Evolutionary conservation across 2,888 invertebrate species (phyloP), one percentile per base, ranked within the genome.

Genomic region (Drosophila testacea): DNA sequence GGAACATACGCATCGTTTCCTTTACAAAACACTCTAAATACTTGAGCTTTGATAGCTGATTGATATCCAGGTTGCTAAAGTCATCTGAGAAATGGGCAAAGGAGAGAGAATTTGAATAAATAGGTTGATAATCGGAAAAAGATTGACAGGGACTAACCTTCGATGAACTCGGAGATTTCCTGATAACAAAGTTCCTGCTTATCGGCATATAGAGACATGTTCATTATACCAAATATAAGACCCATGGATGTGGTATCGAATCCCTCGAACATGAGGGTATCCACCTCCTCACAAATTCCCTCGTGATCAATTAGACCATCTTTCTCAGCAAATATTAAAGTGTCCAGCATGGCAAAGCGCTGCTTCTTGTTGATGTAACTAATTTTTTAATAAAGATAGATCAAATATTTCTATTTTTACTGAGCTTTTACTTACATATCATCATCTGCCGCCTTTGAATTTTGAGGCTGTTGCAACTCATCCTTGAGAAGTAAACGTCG

Each of bases 221-320:
- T 90, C 91, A 91, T 88, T 0, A 91, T 68, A 0, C 71, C 77
- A 61, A 90, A 91, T 36, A 81, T 90, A 0, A 91, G 71, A 4
- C 83, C 82, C 54, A 89, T 89, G 0, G 91, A 91, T 10, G 90
- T 91, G 4, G 90, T 90, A 36, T 89, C 89, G 22, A 73, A 89
- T 0, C 89, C 84, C 38, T 62, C 84, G 27, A 81, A 79, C 94
- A 95, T 95, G 68, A 96, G 95, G 0, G 96, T 96, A 70, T 95
- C 95, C 0, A 95, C 95, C 92, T 96, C 95, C 88, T 95, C 95
- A 65, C 95, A 93, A 11, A 96, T 94, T 50, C 94, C 94, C 9
- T 93, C 60, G 63, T 91, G 90, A 70, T 91, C 87, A 9, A 91
- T 91, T 0, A 86, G 56, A 0, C 87, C 88, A 57, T 91, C 82